These are phyloP conservation scores for Cotesia typhae DNA, from an alignment of 1,140 invertebrate genomes.

Conservation along the genomic window DNA sequence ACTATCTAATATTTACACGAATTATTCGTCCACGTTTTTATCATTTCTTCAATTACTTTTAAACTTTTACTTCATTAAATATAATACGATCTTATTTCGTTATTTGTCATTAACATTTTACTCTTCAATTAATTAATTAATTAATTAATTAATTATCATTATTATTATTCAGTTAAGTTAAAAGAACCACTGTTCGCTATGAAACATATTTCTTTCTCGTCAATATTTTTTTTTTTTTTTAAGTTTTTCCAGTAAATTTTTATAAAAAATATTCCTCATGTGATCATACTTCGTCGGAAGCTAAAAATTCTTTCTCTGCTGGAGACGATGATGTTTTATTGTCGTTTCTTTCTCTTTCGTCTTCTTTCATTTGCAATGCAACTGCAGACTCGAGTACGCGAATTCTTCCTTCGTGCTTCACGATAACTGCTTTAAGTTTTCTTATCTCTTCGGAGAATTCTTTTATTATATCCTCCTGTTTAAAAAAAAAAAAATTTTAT, in stretches of 20 bases:
- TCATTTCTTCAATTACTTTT: conserved; percentile 22
- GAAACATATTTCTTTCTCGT: too few relatives aligned
- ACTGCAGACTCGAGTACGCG: conserved; percentile 74
- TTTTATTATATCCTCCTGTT: conserved; percentile 75
- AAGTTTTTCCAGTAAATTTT: conserved; percentile 12
- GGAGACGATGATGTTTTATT: conserved; percentile 55
- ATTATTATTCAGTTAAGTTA: conserved; percentile 10
- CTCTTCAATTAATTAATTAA: conserved; percentile 10
- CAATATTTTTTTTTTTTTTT: conserved; percentile 18
- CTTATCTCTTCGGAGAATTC: conserved; percentile 87
- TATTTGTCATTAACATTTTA: conserved; percentile 58
- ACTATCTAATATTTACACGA: conserved; percentile 67
- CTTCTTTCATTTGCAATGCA: conserved; percentile 63
- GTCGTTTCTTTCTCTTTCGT: conserved; percentile 57
- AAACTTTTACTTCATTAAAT: conserved; percentile 22
- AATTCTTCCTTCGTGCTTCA: conserved; percentile 93
- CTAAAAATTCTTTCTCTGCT: conserved; percentile 57
- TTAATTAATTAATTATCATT: conserved; percentile 35
- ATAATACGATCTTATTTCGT: conserved; percentile 58
- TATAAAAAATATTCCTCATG: conserved; percentile 11
- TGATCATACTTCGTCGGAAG: conserved; percentile 62
- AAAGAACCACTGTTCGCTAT: conserved; percentile 30
- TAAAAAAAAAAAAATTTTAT: conserved; percentile 22
- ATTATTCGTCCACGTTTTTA: conserved; percentile 41
- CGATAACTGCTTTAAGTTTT: conserved; percentile 90